Evolutionary conservation across 2,797 vertebrate genomes (phyloP), one percentile per base, ranked within the genome.

Genomic region (Syngnathus acus): DNA sequence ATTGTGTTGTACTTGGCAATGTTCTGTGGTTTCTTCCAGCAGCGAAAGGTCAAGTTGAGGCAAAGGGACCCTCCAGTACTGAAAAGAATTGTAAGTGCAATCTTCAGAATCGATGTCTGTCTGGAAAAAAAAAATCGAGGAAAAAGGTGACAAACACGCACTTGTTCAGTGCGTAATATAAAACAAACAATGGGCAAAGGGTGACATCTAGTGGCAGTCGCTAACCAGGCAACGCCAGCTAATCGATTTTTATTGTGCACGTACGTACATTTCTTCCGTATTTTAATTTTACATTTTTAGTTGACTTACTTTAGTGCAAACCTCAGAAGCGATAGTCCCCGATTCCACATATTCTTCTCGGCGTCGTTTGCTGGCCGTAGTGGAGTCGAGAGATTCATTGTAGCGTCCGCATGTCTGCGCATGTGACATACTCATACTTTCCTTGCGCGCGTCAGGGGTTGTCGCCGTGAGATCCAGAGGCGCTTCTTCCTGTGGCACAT

Each of bases 61-160:
- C 69, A 99, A 83, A 5, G 95, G 95, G 65, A 80, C 71, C 86
- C 93, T 94, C 97, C 97, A 98, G 72, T 89, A 98, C 75, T 94
- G 93, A 82, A 96, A 99, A 21, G 93, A 90, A 78, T 98, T 98
- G 82, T 86, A 98, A 1, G 82, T 73, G 78, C 77, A 86, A 72
- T 87, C 86, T 60, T 85, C 85, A 38, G 48, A 6, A 17, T 82
- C 68, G 42, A 17, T 65, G 6, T 64, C 67, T 14, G 66, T 50
- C 88, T 89, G 65, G 32, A 32, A 32, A 32, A 32, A 40, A 72
- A 72, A 61, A 4, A n/a, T 42, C n/a, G n/a, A 42, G 42, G 19
- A n/a, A 61, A 42, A 21, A 9, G 37, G 4, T 42, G 6, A 6
- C 7, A 4, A 39, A 39, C 4, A 58, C 16, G 0, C 32, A 39